A percentile compares a stretch with the other conserved stretches of the same genome.
phyloP scores from a whole-genome alignment of 2,113 vertebrate genomes.

The Drymodes brunneopygia region DNA sequence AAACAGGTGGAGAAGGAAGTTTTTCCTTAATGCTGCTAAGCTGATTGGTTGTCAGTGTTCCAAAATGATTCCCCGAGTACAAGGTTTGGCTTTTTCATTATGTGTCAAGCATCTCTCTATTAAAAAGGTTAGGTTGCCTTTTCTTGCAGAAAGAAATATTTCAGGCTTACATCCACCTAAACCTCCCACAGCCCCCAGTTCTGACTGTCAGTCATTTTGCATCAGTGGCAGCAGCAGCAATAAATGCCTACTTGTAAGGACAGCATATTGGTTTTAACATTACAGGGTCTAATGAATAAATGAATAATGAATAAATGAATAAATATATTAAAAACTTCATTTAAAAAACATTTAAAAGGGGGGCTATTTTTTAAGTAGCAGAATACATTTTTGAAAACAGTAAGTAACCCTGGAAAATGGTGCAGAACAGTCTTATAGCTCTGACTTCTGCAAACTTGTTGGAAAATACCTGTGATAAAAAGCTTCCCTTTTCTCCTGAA shows the following conservation, averaged over 20 bases:
- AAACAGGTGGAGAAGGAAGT: constrained; percentile 10
- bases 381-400: background rate
- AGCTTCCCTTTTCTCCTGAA: background rate
- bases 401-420: background rate
- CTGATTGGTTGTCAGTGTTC: constrained; percentile 26
- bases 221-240: background rate
- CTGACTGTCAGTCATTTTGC: background rate
- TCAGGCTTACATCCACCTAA: background rate
- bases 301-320: background rate
- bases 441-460: background rate
- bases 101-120: background rate
- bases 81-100: background rate
- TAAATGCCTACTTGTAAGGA: background rate
- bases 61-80: constrained; percentile 8
- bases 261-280: background rate
- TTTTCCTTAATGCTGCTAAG: constrained; percentile 25
- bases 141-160: background rate
- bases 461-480: background rate
- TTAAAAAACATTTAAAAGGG: background rate
- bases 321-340: background rate
- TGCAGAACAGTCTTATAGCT: background rate
- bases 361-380: background rate
- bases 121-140: constrained; percentile 1
- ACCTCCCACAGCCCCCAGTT: background rate
- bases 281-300: background rate